Evolutionary conservation across 1,140 invertebrate species (phyloP), one percentile per base, ranked within the genome.

Genomic region (Temnothorax curvispinosus): DNA sequence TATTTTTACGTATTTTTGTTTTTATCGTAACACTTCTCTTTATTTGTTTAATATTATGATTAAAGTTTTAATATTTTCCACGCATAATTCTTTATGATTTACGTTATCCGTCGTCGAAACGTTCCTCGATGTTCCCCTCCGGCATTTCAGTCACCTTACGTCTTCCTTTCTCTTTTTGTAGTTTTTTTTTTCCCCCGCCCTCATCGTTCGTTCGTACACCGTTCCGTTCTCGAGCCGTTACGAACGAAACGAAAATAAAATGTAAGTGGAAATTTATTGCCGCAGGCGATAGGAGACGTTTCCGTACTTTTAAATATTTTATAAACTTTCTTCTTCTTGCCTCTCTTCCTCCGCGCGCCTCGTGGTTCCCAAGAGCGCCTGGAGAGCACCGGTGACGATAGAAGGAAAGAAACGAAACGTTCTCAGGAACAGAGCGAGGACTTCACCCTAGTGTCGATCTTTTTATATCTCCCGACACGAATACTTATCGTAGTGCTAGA

Each of bases 281-380:
- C 92, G 91, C 88, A 87, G 94, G 95, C 95, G 94, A 95, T 95
- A 94, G 94, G 92, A 95, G 94, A 95, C 93, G 93, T 95, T 95
- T 95, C 94, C 94, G 94, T 95, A 95, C 94, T 95, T 95, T 95
- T 95, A 95, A 95, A 95, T 95, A 95, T 95, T 95, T 95, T 95
- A 95, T 95, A 95, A 95, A 95, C 94, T 95, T 95, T 95, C 93
- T 94, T 94, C 93, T 93, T 93, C 88, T 89, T 90, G 82, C 89
- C 91, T 87, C 87, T 90, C 88, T 74, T 52, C 47, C 32, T 74
- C 69, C 13, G 76, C 77, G 65, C 38, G 58, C 54, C 71, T 82
- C 47, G 71, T 56, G 84, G 47, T 56, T 78, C 89, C 64, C 35
- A 60, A 74, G 74, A 90, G 82, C 86, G 80, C 86, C 67, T 69